These are phyloP conservation scores for Dinothrombium tinctorium DNA, from an alignment of 1,140 invertebrate species.

Conservation along the genomic window DNA sequence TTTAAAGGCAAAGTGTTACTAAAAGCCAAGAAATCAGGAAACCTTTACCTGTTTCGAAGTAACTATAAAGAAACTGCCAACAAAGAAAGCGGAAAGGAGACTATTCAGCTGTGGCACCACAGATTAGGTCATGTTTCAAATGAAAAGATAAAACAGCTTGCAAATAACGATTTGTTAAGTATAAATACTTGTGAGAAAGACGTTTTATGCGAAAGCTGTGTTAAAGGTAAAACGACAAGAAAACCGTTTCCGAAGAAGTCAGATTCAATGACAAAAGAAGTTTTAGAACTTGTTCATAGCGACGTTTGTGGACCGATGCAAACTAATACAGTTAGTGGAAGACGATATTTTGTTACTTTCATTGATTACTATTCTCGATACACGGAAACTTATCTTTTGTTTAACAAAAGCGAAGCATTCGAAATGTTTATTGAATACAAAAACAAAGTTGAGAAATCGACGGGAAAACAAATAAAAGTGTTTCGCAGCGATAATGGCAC, in stretches of 20 bases:
- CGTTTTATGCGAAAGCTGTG: not conserved
- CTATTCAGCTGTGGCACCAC: no score
- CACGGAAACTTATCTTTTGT: constrained; percentile 5
- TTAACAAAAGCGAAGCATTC: constrained; percentile 11
- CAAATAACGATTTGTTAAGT: no score
- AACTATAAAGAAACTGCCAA: no score
- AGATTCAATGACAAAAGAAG: not conserved
- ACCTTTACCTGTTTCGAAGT: no score
- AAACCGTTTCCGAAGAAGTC: not conserved
- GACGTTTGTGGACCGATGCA: constrained; percentile 13
- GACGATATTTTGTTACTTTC: constrained; percentile 12
- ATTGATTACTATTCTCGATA: constrained; percentile 14
- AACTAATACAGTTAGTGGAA: constrained; percentile 6
- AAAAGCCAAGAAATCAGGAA: no score
- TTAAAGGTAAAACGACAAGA: not conserved
- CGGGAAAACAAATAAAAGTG: constrained; percentile 1
- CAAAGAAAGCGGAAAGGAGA: no score
- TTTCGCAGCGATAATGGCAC: constrained; percentile 11
- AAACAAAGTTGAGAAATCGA: constrained; percentile 5
- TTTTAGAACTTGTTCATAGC: constrained; percentile 4
- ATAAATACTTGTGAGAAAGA: no score
- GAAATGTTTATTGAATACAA: constrained; percentile 12
- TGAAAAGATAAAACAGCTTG: no score
- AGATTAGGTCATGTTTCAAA: no score
- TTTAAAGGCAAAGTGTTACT: no score